phyloP scores from a whole-genome alignment of 2,113 vertebrate species.

The Butorides virescens region DNA sequence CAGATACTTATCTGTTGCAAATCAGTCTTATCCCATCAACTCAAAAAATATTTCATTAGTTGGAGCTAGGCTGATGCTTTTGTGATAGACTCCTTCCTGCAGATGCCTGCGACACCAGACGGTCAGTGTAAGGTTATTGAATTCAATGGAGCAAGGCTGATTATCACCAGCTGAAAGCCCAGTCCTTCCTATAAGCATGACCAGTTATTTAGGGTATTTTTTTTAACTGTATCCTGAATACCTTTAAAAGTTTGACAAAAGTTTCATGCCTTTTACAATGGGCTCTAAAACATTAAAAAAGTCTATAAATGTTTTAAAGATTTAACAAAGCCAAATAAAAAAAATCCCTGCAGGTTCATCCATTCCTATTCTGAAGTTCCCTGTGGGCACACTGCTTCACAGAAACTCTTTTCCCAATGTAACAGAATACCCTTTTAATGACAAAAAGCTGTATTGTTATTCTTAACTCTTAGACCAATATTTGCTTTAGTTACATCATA shows the following conservation, averaged over 20 bases:
- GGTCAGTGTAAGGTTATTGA: neutral
- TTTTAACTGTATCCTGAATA: neutral
- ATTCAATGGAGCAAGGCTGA: neutral
- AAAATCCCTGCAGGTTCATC: neutral
- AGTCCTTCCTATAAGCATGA: neutral
- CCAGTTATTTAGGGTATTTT: neutral
- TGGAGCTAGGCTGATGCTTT: neutral
- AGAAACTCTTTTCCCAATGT: constrained; percentile 43
- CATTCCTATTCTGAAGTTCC: neutral
- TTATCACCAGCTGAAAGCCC: neutral
- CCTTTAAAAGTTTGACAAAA: constrained; percentile 28
- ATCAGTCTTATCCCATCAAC: neutral
- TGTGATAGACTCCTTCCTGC: neutral
- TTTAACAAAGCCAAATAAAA: constrained; percentile 29
- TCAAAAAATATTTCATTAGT: neutral
- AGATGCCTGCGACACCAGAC: neutral
- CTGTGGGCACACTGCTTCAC: constrained; percentile 4
- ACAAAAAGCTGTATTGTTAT: constrained; percentile 33
- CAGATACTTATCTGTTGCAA: neutral
- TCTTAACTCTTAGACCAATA: constrained; percentile 44
- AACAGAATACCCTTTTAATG: constrained; percentile 6
- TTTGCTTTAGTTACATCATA: constrained; percentile 53
- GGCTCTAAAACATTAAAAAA: constrained; percentile 18
- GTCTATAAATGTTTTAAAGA: constrained; percentile 6
- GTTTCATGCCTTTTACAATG: constrained; percentile 6